Percentiles rank a stretch among this genome's conserved stretches.
Conservation (phyloP, 2,113 vertebrate species). For the Trematomus loennbergii region DNA sequence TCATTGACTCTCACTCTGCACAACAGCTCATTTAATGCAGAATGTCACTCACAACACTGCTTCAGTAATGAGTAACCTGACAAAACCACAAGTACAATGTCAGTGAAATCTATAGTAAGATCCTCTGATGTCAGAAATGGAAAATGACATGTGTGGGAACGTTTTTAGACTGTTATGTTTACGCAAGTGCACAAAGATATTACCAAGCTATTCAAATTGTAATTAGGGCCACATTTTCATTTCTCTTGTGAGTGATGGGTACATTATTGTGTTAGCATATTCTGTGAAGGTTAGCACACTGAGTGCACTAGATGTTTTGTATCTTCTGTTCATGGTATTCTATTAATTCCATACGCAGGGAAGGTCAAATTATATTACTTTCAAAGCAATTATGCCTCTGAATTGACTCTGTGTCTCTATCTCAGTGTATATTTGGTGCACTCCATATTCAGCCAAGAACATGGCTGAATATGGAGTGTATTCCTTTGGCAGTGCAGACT, state of each 20-base stretch:
- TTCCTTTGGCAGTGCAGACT: background rate
- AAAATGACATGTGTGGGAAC: constrained; percentile 26
- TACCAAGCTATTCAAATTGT: constrained; percentile 3
- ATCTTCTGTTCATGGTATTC: constrained; percentile 1
- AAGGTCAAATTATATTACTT: constrained; percentile 26
- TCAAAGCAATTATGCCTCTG: constrained; percentile 9
- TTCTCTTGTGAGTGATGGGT: background rate
- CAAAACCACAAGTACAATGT: constrained; percentile 30
- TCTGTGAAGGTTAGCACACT: constrained; percentile 12
- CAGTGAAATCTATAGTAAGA: constrained; percentile 41
- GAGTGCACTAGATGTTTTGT: background rate
- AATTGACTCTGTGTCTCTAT: constrained; percentile 12
- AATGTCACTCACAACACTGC: constrained; percentile 39
- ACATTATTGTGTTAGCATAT: background rate
- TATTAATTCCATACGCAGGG: background rate
- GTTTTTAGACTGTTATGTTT: constrained; percentile 12
- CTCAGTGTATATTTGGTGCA: constrained; percentile 22
- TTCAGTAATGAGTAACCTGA: constrained; percentile 38
- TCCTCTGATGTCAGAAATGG: constrained; percentile 17
- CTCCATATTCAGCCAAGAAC: constrained; percentile 13
- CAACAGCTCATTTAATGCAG: constrained; percentile 49
- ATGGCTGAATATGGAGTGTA: constrained; percentile 21
- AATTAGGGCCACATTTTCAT: constrained; percentile 3
- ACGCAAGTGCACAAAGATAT: background rate
- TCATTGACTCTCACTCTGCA: constrained; percentile 57